Base-by-base conservation (phyloP, 2,113 vertebrate species). In the Argyrosomus japonicus region DNA sequence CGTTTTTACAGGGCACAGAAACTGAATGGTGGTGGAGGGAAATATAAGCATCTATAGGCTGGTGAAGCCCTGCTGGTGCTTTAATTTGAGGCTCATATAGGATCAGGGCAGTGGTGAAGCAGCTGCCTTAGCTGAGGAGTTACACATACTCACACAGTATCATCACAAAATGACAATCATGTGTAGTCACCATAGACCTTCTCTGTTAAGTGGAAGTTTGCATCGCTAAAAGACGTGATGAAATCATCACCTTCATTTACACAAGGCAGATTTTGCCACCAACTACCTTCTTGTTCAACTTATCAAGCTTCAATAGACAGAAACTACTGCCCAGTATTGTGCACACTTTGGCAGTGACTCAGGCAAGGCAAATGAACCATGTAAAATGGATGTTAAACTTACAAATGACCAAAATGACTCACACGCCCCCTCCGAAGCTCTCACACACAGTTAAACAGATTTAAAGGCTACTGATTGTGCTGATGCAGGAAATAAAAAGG, bases 1-100 rank as follows among this genome's bases (percentile, higher is more conserved):
- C 51, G 25, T 68, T 81, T 91, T 84, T 77, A 79, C 81, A 77
- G 68, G 72, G 36, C 25, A 51, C 45, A 54, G 82, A 43, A 72
- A 81, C 64, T 69, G 45, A 74, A 48, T 27, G 76, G 53, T 12
- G 40, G 61, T 43, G 68, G 61, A 74, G 62, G 75, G 73, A 81
- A 87, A 85, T 85, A 81, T 47, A 87, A 72, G 15, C 69, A 64
- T 69, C 9, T 60, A 27, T 27, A 57, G 63, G 51, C 48, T 80
- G 68, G 25, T 27, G 58, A 58, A n/a, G 50, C 70, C 29, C 25
- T 5, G 61, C 53, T 61, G 50, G 29, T 72, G 58, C 75, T 87
- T 82, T 88, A 62, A 83, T 88, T 79, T 45, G 48, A 82, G 71
- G 75, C 15, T 69, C n/a, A 11, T 58, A 9, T 62, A 32, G 61